Conservation (phyloP, 2,888 invertebrate genomes). For the Melanophora roralis region DNA sequence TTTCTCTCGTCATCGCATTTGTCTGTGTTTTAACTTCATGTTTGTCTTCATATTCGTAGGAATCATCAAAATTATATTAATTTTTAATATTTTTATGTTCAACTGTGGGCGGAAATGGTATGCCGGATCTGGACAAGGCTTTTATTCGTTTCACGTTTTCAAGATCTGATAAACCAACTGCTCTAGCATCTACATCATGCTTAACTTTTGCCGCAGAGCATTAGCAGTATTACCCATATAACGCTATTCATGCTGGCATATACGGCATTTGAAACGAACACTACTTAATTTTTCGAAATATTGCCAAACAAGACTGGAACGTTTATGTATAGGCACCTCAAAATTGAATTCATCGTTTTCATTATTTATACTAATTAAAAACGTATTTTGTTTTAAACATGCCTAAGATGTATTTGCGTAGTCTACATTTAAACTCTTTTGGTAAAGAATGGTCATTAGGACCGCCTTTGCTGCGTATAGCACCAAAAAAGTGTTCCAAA, state of each 20-base stretch:
- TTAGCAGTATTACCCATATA: constrained; percentile 66
- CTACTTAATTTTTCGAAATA: constrained; percentile 65
- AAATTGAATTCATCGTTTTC: constrained; percentile 42
- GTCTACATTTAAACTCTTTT: not conserved
- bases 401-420: not conserved
- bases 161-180: constrained; percentile 55
- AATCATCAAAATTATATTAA: constrained; percentile 29
- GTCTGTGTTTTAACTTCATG: not conserved
- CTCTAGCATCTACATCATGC: constrained; percentile 65
- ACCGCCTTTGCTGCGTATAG: not conserved
- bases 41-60: constrained; percentile 2
- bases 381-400: too few relatives aligned
- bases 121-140: constrained; percentile 3
- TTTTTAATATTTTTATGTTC: constrained; percentile 25
- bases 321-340: constrained; percentile 37
- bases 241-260: constrained; percentile 63
- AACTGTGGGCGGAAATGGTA: constrained; percentile 18
- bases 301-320: constrained; percentile 63
- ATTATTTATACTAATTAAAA: too few relatives aligned
- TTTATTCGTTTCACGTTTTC: constrained; percentile 55
- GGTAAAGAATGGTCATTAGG: too few relatives aligned
- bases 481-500: not conserved
- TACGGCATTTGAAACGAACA: constrained; percentile 60
- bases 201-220: constrained; percentile 64
- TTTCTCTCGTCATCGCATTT: too few relatives aligned